phyloP scores from a whole-genome alignment of 1,140 invertebrate species.

The Calephelis nemesis region DNA sequence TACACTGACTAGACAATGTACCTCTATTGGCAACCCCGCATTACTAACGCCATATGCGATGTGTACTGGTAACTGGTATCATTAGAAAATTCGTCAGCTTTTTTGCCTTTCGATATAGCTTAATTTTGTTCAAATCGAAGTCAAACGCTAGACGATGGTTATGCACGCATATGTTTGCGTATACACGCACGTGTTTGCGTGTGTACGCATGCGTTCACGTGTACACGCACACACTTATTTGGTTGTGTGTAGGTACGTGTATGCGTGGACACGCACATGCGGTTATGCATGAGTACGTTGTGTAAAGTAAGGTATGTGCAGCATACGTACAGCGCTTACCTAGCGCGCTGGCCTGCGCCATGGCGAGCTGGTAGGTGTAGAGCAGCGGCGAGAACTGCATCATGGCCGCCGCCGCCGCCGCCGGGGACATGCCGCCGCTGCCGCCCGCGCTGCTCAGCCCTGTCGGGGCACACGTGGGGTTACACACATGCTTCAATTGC shows the following conservation, averaged over 20 bases:
- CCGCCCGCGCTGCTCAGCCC: constrained; percentile 56
- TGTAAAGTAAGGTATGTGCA: constrained; percentile 8
- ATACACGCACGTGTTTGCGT: constrained; percentile 87
- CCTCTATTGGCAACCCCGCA: too few relatives aligned
- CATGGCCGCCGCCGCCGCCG: constrained; percentile 88
- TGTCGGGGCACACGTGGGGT: constrained; percentile 16
- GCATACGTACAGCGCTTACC: constrained; percentile 63
- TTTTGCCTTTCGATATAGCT: too few relatives aligned
- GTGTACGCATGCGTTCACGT: too few relatives aligned
- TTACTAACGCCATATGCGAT: constrained; percentile 19
- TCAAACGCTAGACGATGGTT: too few relatives aligned
- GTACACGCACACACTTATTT: too few relatives aligned
- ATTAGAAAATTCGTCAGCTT: not conserved
- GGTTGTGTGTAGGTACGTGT: too few relatives aligned
- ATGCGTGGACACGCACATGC: constrained; percentile 2
- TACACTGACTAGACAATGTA: too few relatives aligned
- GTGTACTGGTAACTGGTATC: not conserved
- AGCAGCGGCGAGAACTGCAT: constrained; percentile 91
- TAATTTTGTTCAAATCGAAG: too few relatives aligned
- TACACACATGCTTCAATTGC: too few relatives aligned
- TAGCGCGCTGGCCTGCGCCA: constrained; percentile 83
- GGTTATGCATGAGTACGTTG: constrained; percentile 16
- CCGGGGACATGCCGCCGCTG: constrained; percentile 55
- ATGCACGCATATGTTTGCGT: constrained; percentile 66
- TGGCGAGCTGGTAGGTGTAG: constrained; percentile 92